Conservation (phyloP, 1,140 invertebrate species). For the Drosophila nebulosa region DNA sequence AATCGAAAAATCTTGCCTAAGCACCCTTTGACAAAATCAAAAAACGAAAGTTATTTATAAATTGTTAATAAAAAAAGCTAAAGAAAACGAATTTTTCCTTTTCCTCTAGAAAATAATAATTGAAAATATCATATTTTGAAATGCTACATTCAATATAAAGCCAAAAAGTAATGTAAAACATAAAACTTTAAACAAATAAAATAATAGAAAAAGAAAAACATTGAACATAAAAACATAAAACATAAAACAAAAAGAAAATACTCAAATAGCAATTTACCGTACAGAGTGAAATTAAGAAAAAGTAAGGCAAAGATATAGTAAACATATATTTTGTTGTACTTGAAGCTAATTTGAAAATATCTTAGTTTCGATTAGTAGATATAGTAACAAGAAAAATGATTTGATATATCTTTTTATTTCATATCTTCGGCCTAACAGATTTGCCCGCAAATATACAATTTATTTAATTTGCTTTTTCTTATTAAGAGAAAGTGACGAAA, state of each 20-base stretch:
- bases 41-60: constrained; percentile 13
- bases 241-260: constrained; percentile 29
- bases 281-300: constrained; percentile 41
- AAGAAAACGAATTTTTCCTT: background rate
- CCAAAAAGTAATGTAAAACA: background rate
- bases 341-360: constrained; percentile 61
- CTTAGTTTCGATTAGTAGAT: constrained; percentile 50
- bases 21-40: background rate
- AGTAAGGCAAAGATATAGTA: constrained; percentile 48
- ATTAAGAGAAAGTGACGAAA: constrained; percentile 33
- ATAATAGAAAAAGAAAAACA: constrained; percentile 13
- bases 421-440: constrained; percentile 44
- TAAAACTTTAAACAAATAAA: constrained; percentile 1
- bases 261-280: background rate
- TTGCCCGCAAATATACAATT: constrained; percentile 18
- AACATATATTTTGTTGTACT: constrained; percentile 26
- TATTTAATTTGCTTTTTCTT: constrained; percentile 47
- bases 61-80: background rate
- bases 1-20: background rate
- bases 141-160: background rate
- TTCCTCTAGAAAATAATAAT: background rate
- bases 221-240: constrained; percentile 25
- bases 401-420: constrained; percentile 52
- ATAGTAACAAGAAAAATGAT: constrained; percentile 61
- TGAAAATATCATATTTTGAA: background rate